A percentile compares a stretch with the other conserved stretches of the same genome.
Conservation (phyloP, 2,113 vertebrate genomes). For the Amia ocellicauda region DNA sequence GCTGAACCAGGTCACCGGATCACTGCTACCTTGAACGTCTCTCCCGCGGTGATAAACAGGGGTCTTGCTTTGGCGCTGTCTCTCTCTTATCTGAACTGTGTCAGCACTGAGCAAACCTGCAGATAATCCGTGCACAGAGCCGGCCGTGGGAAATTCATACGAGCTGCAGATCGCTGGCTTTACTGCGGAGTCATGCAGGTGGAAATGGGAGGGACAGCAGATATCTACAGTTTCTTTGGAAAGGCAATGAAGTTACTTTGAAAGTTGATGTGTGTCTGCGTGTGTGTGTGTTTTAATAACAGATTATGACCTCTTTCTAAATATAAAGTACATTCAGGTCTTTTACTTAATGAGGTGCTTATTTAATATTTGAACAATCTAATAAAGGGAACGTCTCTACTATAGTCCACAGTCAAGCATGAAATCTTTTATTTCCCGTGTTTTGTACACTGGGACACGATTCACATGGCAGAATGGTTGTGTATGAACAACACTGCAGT, state of each 20-base stretch:
- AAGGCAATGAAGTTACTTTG: background rate
- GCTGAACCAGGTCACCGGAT: background rate
- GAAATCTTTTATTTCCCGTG: too few relatives aligned
- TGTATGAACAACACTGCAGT: too few relatives aligned
- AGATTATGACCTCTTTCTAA: too few relatives aligned
- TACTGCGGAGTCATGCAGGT: background rate
- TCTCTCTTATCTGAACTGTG: constrained; percentile 1
- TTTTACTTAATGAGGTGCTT: too few relatives aligned
- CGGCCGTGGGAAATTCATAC: background rate
- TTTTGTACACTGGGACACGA: too few relatives aligned
- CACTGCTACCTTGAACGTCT: background rate
- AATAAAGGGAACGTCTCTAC: too few relatives aligned
- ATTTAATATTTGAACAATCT: too few relatives aligned
- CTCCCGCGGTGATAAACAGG: background rate
- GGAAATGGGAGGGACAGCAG: background rate
- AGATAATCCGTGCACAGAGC: background rate
- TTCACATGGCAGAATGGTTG: too few relatives aligned
- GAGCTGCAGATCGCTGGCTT: background rate
- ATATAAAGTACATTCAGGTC: too few relatives aligned
- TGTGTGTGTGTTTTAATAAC: background rate
- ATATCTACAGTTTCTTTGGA: background rate
- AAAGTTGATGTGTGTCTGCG: too few relatives aligned
- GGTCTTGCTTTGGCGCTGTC: background rate
- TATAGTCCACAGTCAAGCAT: too few relatives aligned
- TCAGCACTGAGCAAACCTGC: constrained; percentile 1